Percentiles rank a stretch among this genome's conserved stretches.
phyloP scores from a whole-genome alignment of 1,140 invertebrate genomes.

The Polypedilum vanderplanki region DNA sequence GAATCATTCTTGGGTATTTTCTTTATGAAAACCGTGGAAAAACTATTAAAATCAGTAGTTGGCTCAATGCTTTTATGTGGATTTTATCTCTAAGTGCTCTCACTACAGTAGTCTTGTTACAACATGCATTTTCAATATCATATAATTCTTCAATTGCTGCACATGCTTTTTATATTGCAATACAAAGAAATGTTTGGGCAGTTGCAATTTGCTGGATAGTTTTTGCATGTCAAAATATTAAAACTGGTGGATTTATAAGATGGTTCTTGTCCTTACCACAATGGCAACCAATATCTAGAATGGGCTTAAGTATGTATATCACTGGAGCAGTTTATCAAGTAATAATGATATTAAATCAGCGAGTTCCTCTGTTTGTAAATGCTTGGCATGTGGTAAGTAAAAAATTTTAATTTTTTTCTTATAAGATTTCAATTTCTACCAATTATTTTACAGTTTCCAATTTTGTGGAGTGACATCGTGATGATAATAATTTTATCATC shows the following conservation, averaged over 20 bases:
- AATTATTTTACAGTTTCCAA: neutral
- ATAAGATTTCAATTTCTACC: neutral
- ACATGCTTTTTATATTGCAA: constrained; percentile 48
- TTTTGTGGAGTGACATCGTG: neutral
- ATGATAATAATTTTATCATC: neutral
- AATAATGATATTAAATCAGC: neutral
- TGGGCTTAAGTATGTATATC: neutral
- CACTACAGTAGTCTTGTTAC: neutral
- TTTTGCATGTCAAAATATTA: constrained; percentile 47
- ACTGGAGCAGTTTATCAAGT: neutral
- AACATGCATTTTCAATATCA: neutral
- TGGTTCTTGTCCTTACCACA: neutral
- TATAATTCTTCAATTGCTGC: constrained; percentile 30
- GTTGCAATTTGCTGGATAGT: constrained; percentile 51
- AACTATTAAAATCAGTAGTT: neutral
- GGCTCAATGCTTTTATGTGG: neutral
- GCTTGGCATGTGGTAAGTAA: neutral
- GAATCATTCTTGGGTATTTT: constrained; percentile 37
- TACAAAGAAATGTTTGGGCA: constrained; percentile 47
- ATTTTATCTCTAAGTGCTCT: neutral
- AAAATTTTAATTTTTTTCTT: neutral
- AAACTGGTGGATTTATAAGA: constrained; percentile 45
- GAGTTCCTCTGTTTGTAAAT: neutral
- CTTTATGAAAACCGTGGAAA: constrained; percentile 25
- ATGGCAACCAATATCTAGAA: constrained; percentile 6